Percentiles rank a stretch among this genome's conserved stretches.
phyloP scores from a whole-genome alignment of 2,797 vertebrate species.

The Gouania willdenowi region DNA sequence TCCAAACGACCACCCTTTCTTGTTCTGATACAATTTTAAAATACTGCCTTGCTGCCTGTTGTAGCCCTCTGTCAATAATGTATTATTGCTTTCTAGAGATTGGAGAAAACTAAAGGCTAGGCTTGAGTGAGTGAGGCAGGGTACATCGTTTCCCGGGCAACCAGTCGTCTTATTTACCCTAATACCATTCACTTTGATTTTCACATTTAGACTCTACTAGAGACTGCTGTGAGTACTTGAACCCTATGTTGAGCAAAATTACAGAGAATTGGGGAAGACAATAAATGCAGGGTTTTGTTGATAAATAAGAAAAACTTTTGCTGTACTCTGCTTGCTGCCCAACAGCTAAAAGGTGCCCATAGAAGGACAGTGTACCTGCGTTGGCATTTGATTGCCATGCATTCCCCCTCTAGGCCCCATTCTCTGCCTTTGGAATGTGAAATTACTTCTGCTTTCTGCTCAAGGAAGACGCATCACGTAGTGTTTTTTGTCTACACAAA shows the following conservation, averaged over 20 bases:
- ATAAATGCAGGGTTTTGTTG: slow-evolving; percentile 16
- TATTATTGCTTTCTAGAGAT: slow-evolving; percentile 78
- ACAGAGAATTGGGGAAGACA: slow-evolving; percentile 10
- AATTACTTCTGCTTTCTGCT: slow-evolving; percentile 67
- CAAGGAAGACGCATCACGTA: slow-evolving; percentile 67
- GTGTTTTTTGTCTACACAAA: slow-evolving; percentile 58
- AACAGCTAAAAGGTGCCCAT: too few relatives aligned
- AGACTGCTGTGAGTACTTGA: slow-evolving; percentile 42
- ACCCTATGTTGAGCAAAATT: slow-evolving; percentile 48
- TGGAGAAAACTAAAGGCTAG: slow-evolving; percentile 79
- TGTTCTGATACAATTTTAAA: slow-evolving; percentile 78
- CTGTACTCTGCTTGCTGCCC: slow-evolving; percentile 41
- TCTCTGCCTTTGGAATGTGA: slow-evolving; percentile 72
- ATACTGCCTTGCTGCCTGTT: slow-evolving; percentile 74
- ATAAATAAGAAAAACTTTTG: slow-evolving; percentile 35
- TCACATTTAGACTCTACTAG: slow-evolving; percentile 73
- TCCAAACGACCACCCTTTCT: slow-evolving; percentile 57
- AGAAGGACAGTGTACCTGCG: slow-evolving; percentile 67
- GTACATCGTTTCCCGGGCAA: slow-evolving; percentile 79
- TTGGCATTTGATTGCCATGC: slow-evolving; percentile 57
- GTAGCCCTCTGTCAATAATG: slow-evolving; percentile 79
- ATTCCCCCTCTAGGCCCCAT: slow-evolving; percentile 70
- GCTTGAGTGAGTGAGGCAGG: slow-evolving; percentile 72
- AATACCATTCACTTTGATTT: slow-evolving; percentile 85
- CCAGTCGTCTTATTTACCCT: slow-evolving; percentile 81